Percentiles rank a stretch among this genome's conserved stretches.
Evolutionary conservation across 1,140 invertebrate species (phyloP).

Genomic region (Camponotus floridanus): DNA sequence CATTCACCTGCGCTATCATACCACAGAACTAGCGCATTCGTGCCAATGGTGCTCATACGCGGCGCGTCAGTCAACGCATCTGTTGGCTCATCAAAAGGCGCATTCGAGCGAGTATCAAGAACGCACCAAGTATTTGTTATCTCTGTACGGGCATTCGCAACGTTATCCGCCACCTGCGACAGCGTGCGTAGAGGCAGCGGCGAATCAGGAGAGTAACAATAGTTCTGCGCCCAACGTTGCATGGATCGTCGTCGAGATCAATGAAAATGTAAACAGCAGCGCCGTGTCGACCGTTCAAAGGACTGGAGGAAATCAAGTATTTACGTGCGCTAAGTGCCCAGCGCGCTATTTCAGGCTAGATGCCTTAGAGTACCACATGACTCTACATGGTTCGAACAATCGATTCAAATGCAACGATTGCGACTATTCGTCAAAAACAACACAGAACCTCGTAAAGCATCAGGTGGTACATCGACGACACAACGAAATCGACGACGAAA

Average conservation of each 20-base stretch:
- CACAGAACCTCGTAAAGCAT: slow-evolving; percentile 92
- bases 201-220: slow-evolving; percentile 59
- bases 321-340: slow-evolving; percentile 89
- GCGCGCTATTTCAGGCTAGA: slow-evolving; percentile 90
- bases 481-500: slow-evolving; percentile 71
- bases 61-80: slow-evolving; percentile 89
- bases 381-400: slow-evolving; percentile 90
- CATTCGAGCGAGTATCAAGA: slow-evolving; percentile 94
- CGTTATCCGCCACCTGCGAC: slow-evolving; percentile 89
- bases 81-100: slow-evolving; percentile 91
- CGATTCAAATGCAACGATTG: slow-evolving; percentile 93
- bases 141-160: slow-evolving; percentile 88
- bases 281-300: slow-evolving; percentile 26
- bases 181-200: slow-evolving; percentile 84
- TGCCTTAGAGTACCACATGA: slow-evolving; percentile 91
- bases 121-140: slow-evolving; percentile 90
- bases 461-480: slow-evolving; percentile 88
- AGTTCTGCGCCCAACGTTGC: slow-evolving; percentile 64
- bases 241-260: slow-evolving; percentile 82
- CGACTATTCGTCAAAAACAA: slow-evolving; percentile 93
- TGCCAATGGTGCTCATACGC: slow-evolving; percentile 94
- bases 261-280: slow-evolving; percentile 17
- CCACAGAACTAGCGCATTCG: slow-evolving; percentile 87
- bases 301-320: slow-evolving; percentile 79
- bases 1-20: slow-evolving; percentile 91